These are phyloP conservation scores for Apocheima hispidaria DNA, from an alignment of 2,888 invertebrate species.

Conservation along the genomic window DNA sequence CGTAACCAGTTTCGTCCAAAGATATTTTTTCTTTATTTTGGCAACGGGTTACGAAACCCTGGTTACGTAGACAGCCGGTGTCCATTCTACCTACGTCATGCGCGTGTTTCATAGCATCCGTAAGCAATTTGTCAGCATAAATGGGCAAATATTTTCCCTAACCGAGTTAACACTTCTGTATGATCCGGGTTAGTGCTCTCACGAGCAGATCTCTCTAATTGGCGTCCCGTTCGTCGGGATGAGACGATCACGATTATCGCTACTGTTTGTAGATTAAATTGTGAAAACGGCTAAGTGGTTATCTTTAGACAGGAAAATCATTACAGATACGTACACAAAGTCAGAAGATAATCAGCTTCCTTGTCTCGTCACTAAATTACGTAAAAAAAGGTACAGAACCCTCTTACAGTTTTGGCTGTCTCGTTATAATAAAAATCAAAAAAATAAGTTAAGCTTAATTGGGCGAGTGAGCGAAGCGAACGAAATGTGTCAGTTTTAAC, in stretches of 20 bases:
- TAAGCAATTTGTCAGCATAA: background rate
- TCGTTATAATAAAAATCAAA: no score
- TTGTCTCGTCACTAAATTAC: no score
- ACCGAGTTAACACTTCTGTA: slow-evolving; percentile 19
- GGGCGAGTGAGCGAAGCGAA: no score
- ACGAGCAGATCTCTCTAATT: slow-evolving; percentile 22
- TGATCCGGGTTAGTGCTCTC: slow-evolving; percentile 19
- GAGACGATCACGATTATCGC: slow-evolving; percentile 19
- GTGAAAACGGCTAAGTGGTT: background rate
- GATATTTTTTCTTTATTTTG: no score
- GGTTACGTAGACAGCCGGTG: no score
- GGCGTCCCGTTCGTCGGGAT: slow-evolving; percentile 22
- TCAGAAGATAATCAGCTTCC: background rate
- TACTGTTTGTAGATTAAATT: slow-evolving; percentile 18
- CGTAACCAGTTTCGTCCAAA: no score
- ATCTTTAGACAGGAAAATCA: no score
- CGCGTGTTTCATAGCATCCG: background rate
- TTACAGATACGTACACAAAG: background rate
- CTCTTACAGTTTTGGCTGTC: background rate
- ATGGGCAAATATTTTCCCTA: slow-evolving; percentile 1
- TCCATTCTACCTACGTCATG: background rate
- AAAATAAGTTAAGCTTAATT: no score
- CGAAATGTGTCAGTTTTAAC: no score
- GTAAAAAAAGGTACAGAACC: no score
- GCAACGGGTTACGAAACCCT: no score